Evolutionary conservation across 2,888 invertebrate genomes (phyloP), one percentile per base, ranked within the genome.

Genomic region (Caenorhabditis japonica): DNA sequence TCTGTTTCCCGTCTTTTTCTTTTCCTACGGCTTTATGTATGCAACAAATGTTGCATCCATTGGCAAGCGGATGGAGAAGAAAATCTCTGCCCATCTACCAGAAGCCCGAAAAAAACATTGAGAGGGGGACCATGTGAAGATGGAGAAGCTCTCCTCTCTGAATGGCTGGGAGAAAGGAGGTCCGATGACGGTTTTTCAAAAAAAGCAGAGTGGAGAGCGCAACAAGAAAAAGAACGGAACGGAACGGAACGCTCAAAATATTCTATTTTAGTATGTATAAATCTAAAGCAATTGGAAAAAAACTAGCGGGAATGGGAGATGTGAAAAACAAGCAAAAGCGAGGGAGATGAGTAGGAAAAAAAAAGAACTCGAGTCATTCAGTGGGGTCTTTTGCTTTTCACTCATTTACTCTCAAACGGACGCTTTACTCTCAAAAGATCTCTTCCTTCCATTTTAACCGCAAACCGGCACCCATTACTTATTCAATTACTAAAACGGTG

Each of bases 41-140:
- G 66, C 66, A 66, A 66, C 66, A 66, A 49, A 43, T 66, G 66
- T 66, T 66, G 66, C 66, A 66, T 66, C 66, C n/a, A n/a, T n/a
- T n/a, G 64, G 38, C 30, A 64, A 66, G 44, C 56, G 56, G 51
- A 56, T 56, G 66, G 49, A 56, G 51, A 49, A n/a, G n/a, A 56
- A 56, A 66, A 66, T 66, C 66, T 66, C 66, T 56, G 49, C 44
- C 47, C 47, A 41, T 17, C 62, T 49, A 64, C 38, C 49, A 47
- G 53, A 43, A 47, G 33, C 53, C 15, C 44, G 21, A 25, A 41
- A 61, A 62, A 64, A 64, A 56, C 49, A 64, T 64, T 41, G 56
- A 49, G 53, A 53, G 19, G 53, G 53, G 49, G 47, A 52, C 62
- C 44, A 62, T 47, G 23, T 41, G 43, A 36, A 12, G 2, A 8